Base-by-base conservation (phyloP, 2,113 vertebrate species). In the Morone saxatilis region DNA sequence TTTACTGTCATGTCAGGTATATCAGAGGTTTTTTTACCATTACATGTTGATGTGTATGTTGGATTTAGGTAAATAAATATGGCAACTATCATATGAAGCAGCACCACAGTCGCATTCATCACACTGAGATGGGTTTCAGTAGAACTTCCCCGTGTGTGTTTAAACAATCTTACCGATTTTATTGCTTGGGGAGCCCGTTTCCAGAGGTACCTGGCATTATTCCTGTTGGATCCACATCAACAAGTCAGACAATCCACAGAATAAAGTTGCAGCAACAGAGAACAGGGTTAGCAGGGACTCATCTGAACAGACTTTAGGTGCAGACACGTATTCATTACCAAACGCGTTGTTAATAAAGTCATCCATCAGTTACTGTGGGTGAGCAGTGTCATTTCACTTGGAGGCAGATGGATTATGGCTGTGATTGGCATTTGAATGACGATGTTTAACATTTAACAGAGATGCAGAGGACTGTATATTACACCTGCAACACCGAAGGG, bases 131-230 rank as follows among this genome's bases (percentile, higher is more conserved):
- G 9, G 65, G 4, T 66, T 66, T 76, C 19, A 54, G n/a, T 25
- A 14, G 38, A 4, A 20, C 16, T 22, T 51, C 4, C 1, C 70
- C 8, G 47, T 5, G 22, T 19, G 4, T 45, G 13, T 61, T 65
- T 25, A 10, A 40, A 65, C 20, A n/a, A n/a, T 95, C 97, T 96
- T 94, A 99, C 98, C 63, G 96, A 96, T 93, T 97, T 99, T 65
- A 98, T 96, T 67, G 97, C 96, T 88, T 96, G 96, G 12, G 98
- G 97, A 88, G 98, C 97, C 90, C 98, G 95, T 84, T 99, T 99
- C 98, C 98, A 99, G 25, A 99, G 96, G 77, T 99, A 99, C 10
- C 98, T 96, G 13, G 95, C 98, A 36, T 99, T 99, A 88, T 99
- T 99, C 98, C 98, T 99, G 81, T 87, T 68, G 25, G 84, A 81